phyloP scores from a whole-genome alignment of 92 coral and sea anemone genomes.

The Paragorgia papillata region DNA sequence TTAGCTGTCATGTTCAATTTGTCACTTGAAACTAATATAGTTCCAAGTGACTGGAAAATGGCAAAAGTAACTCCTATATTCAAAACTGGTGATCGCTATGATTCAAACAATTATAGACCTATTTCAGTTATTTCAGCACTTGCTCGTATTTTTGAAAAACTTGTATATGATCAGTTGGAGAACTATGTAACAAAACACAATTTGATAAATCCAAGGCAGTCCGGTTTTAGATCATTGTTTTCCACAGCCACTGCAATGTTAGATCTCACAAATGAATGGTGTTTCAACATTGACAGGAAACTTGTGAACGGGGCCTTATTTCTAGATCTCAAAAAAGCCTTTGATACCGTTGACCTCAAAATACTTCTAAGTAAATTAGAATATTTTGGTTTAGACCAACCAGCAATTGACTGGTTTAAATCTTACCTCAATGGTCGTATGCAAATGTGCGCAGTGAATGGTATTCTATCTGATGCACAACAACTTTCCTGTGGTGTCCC shows the following conservation, averaged over 20 bases:
- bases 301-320: conserved; percentile 32
- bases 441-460: conserved; percentile 29
- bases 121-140: conserved; percentile 27
- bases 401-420: conserved; percentile 5
- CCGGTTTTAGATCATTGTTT: conserved; percentile 13
- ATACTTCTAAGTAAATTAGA: background rate
- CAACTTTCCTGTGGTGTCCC: conserved; percentile 49
- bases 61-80: conserved; percentile 37
- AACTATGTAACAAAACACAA: conserved; percentile 9
- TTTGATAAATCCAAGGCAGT: background rate
- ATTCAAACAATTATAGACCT: conserved; percentile 33
- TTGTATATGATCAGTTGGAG: background rate
- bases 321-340: conserved; percentile 7
- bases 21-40: conserved; percentile 21
- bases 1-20: conserved; percentile 19
- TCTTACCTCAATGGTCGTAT: conserved; percentile 33
- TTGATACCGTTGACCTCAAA: background rate
- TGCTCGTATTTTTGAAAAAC: conserved; percentile 17
- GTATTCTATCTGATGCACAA: conserved; percentile 16
- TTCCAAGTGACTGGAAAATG: conserved; percentile 39
- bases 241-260: conserved; percentile 16
- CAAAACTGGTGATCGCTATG: conserved; percentile 31
- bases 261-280: conserved; percentile 33
- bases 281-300: conserved; percentile 30
- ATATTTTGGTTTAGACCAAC: conserved; percentile 7